phyloP scores from a whole-genome alignment of 2,888 invertebrate genomes.

The Idaea biselata region DNA sequence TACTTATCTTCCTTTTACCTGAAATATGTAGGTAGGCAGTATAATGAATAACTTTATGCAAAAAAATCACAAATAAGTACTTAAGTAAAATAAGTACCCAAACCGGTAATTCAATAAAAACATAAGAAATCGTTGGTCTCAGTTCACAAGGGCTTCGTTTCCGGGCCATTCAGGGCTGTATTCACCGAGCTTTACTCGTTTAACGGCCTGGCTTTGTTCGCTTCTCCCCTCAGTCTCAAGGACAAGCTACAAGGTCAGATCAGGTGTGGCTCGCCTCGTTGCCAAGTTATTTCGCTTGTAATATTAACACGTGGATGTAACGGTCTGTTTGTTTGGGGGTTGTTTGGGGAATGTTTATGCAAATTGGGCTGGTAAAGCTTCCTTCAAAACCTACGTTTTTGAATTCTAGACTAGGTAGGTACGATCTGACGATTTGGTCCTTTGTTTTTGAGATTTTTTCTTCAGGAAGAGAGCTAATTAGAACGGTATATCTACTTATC shows the following conservation, averaged over 20 bases:
- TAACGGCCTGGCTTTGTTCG: conserved; percentile 39
- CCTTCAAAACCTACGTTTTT: no score
- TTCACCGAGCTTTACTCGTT: conserved; percentile 28
- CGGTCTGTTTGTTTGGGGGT: conserved; percentile 8
- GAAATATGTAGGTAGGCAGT: background rate
- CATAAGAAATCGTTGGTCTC: background rate
- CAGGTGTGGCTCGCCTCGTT: conserved; percentile 24
- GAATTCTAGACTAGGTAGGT: no score
- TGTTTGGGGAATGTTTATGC: background rate
- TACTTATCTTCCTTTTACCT: background rate
- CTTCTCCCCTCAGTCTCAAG: conserved; percentile 34
- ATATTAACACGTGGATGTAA: conserved; percentile 14
- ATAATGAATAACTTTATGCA: background rate
- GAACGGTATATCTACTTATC: no score
- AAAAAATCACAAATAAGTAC: background rate
- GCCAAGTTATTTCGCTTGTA: conserved; percentile 19
- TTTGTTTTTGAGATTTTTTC: no score
- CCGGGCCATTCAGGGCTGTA: conserved; percentile 15
- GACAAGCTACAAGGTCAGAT: conserved; percentile 37
- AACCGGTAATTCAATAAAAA: background rate
- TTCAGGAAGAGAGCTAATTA: no score
- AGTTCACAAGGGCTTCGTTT: conserved; percentile 19
- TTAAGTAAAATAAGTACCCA: background rate
- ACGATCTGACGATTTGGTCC: no score
- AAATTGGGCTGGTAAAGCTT: no score